Conservation (phyloP, 2,888 invertebrate species). For the Petrolisthes manimaculis region DNA sequence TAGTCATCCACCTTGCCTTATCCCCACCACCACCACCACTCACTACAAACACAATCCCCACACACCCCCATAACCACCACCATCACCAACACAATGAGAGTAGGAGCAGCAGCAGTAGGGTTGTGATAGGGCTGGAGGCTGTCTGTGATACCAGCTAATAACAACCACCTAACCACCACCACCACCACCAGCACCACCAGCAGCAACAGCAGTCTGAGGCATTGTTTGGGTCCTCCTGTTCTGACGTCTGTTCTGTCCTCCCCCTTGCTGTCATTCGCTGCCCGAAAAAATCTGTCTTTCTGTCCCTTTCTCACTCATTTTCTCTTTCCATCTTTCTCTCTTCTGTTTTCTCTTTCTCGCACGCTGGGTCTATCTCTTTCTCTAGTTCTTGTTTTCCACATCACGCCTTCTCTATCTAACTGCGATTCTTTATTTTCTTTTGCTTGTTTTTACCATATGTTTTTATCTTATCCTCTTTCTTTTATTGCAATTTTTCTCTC, state of each 20-base stretch:
- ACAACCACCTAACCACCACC: neutral
- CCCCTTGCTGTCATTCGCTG: neutral
- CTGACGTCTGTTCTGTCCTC: neutral
- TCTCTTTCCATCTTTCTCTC: neutral
- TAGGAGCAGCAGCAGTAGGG: neutral
- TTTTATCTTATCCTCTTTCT: too few relatives aligned
- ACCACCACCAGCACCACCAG: neutral
- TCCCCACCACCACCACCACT: neutral
- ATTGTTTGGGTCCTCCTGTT: neutral
- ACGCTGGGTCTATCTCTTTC: neutral
- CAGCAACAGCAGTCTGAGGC: neutral
- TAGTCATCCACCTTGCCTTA: too few relatives aligned
- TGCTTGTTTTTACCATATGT: neutral
- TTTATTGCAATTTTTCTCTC: too few relatives aligned
- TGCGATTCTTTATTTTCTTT: neutral
- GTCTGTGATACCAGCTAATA: constrained; percentile 20
- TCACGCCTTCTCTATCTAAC: too few relatives aligned
- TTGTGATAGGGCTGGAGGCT: neutral
- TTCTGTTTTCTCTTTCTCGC: neutral
- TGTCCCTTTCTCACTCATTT: neutral
- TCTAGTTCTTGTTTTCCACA: neutral
- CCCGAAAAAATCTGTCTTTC: neutral
- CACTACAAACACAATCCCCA: neutral
- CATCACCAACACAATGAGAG: neutral
- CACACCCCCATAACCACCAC: neutral